Conservation (phyloP, 2,113 vertebrate species). For the Pelmatolapia mariae region DNA sequence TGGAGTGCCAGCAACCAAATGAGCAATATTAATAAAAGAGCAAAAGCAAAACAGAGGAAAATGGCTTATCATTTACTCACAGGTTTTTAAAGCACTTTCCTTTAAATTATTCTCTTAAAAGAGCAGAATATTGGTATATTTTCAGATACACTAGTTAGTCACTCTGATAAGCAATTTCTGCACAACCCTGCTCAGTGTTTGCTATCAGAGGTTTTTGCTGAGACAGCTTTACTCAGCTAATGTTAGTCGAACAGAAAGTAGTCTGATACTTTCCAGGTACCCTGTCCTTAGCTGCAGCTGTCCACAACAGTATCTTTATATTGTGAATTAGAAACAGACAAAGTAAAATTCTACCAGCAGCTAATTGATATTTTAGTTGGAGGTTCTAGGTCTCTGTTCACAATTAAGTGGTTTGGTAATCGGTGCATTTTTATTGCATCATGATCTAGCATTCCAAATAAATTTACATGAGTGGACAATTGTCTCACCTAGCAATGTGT, state of each 20-base stretch:
- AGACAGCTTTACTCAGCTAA: neutral
- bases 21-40: conserved; percentile 26
- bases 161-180: neutral
- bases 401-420: neutral
- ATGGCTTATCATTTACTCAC: neutral
- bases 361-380: neutral
- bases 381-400: neutral
- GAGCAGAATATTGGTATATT: neutral
- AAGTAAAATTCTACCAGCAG: neutral
- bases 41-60: neutral
- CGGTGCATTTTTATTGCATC: accelerated
- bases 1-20: conserved; percentile 24
- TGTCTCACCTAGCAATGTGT: neutral
- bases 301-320: neutral
- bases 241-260: neutral
- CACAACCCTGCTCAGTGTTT: neutral
- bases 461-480: neutral
- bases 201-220: neutral
- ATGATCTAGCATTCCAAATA: neutral
- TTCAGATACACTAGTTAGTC: neutral
- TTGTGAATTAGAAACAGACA: neutral
- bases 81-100: neutral
- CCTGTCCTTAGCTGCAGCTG: too few relatives aligned
- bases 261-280: neutral
- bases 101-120: neutral